Base-by-base conservation (phyloP, 2,113 vertebrate species). In the Tricholaema leucomelas region DNA sequence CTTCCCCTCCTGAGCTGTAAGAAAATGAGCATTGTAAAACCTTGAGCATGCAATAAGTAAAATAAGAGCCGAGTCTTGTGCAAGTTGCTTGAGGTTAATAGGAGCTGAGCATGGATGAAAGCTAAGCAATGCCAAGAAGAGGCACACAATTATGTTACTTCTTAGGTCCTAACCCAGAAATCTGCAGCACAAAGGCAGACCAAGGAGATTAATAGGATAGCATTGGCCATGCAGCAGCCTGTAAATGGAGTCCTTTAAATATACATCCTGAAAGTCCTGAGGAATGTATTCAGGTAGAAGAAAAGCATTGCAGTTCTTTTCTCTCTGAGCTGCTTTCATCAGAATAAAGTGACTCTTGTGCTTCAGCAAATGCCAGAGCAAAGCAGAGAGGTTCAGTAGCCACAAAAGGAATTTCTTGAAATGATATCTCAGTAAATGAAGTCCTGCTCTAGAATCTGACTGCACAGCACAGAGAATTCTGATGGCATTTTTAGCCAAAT, bases 341-440 rank as follows among this genome's bases (percentile, higher is more conserved):
- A 67, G 66, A 91, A 87, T 83, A 56, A 92, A 94, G 74, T 89
- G 69, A 66, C 56, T 94, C 81, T 46, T 85, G 71, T 94, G 86
- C 61, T 75, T 83, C 64, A 67, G 30, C 87, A 79, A 67, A 64
- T 81, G 40, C 30, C 60, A 64, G 42, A 85, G 71, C 58, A 85
- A 75, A 76, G 59, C n/a, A 74, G 52, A 66, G 31, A 54, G n/a
- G 21, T 76, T 93, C 78, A 59, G 38, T 76, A 35, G 61, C 5
- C 42, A 44, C 63, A 69, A 74, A 78, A 70, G 23, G 60, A 70
- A 54, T 81, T 76, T 79, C 24, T 75, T 59, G 56, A 72, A 82
- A 85, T 89, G 38, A 56, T 70, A 50, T 81, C 83, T 10, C 59
- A 84, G 70, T 59, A 78, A 87, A 84, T 93, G 38, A 87, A 71